Conservation (phyloP, 2,888 invertebrate genomes). For the Augiades crinisus region DNA sequence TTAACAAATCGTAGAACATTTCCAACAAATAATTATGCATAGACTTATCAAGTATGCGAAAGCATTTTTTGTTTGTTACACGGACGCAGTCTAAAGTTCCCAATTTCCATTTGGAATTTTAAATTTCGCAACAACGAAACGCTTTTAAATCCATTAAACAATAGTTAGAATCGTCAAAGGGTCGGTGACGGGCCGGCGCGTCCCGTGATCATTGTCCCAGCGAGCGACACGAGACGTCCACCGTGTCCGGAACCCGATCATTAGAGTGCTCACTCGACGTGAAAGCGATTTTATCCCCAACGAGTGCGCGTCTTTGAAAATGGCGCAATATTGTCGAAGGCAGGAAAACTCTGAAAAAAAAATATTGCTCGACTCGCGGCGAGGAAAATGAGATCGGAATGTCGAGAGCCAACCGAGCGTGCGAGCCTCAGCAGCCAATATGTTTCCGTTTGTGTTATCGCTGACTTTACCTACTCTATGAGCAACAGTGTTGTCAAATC, state of each 20-base stretch:
- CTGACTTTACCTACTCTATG: constrained; percentile 45
- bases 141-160: constrained; percentile 66
- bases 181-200: constrained; percentile 38
- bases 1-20: too few species aligned
- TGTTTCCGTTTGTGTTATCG: constrained; percentile 65
- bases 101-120: constrained; percentile 38
- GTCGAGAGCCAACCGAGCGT: constrained; percentile 72
- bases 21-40: too few species aligned
- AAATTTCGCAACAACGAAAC: constrained; percentile 44
- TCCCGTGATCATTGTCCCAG: constrained; percentile 35
- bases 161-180: constrained; percentile 63
- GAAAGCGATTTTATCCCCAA: constrained; percentile 76
- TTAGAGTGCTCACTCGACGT: constrained; percentile 79
- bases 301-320: constrained; percentile 71
- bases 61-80: not conserved
- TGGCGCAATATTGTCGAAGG: constrained; percentile 78
- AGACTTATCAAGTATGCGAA: too few species aligned
- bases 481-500: not conserved
- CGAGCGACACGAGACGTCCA: constrained; percentile 41
- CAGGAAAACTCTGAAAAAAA: constrained; percentile 74
- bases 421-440: constrained; percentile 63
- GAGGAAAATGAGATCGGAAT: constrained; percentile 71
- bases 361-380: constrained; percentile 63
- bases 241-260: constrained; percentile 74
- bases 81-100: not conserved